Evolutionary conservation across 2,797 vertebrate species (phyloP).

Genomic region (Halcyon smyrnensis): DNA sequence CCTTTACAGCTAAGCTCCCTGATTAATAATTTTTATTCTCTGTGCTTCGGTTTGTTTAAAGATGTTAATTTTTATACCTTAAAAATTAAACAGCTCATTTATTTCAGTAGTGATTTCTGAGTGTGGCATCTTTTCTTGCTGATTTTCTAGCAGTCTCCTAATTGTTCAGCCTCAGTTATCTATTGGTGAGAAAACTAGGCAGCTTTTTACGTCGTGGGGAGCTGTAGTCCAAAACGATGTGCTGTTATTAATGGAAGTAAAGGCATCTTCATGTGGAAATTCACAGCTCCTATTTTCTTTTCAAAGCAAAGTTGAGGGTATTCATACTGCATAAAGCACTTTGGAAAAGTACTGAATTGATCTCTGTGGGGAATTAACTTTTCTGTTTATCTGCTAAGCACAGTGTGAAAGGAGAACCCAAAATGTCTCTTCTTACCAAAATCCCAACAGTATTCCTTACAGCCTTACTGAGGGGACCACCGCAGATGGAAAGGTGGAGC

Average conservation of each 20-base stretch:
- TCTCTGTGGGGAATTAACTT: neutral
- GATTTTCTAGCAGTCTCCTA: neutral
- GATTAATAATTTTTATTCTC: neutral
- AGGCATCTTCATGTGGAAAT: conserved; percentile 5
- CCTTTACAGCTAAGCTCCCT: neutral
- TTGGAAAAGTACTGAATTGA: neutral
- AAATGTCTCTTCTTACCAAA: neutral
- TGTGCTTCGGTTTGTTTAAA: neutral
- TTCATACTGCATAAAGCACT: neutral
- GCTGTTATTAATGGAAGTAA: conserved; percentile 40
- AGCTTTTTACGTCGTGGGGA: neutral
- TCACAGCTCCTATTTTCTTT: neutral
- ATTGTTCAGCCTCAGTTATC: conserved; percentile 1
- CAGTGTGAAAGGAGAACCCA: neutral
- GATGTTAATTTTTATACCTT: neutral
- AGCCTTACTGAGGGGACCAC: neutral
- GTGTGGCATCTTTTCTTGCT: neutral
- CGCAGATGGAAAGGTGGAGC: neutral
- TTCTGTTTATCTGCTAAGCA: neutral
- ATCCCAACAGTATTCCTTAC: neutral
- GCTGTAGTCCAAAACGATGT: conserved; percentile 3
- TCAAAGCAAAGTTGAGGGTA: neutral
- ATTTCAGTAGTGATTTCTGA: neutral
- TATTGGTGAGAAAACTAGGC: neutral
- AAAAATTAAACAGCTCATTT: neutral